Conservation (phyloP, 2,113 vertebrate species). For the Lagenorhynchus albirostris region DNA sequence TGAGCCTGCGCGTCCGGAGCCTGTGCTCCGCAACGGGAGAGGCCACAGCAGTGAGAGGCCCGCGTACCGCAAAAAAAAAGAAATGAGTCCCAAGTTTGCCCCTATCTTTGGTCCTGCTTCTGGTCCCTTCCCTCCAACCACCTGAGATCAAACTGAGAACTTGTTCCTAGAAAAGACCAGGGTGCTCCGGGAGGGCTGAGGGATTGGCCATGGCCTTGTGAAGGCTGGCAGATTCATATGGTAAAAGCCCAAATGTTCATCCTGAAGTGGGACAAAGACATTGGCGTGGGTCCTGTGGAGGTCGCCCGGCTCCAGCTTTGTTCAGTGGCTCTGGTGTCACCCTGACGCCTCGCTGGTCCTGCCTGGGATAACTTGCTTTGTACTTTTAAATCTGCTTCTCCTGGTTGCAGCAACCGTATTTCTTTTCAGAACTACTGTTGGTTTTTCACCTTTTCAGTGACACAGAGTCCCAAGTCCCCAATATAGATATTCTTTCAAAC, state of each 20-base stretch:
- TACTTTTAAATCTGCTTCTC: not conserved
- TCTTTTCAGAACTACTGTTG: not conserved
- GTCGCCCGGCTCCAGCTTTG: rapidly evolving
- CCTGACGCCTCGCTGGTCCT: rapidly evolving
- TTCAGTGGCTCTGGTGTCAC: rapidly evolving
- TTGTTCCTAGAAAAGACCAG: not conserved
- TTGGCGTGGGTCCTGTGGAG: not conserved
- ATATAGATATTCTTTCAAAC: not conserved
- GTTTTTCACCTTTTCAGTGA: not conserved
- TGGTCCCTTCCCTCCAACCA: not conserved
- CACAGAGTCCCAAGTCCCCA: not conserved
- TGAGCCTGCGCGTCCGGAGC: too few relatives aligned
- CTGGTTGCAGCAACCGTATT: not conserved
- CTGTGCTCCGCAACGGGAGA: too few relatives aligned
- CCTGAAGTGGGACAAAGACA: not conserved
- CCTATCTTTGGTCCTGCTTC: not conserved
- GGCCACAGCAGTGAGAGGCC: too few relatives aligned
- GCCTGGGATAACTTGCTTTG: not conserved
- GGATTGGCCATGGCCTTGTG: not conserved
- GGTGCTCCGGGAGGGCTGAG: not conserved
- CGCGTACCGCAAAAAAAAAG: not conserved
- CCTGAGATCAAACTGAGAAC: not conserved
- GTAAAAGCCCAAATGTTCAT: not conserved
- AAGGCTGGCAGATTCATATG: too few relatives aligned
- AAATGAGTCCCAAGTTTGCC: not conserved